Conservation (phyloP, 2,113 vertebrate genomes). For the Plectropomus leopardus region DNA sequence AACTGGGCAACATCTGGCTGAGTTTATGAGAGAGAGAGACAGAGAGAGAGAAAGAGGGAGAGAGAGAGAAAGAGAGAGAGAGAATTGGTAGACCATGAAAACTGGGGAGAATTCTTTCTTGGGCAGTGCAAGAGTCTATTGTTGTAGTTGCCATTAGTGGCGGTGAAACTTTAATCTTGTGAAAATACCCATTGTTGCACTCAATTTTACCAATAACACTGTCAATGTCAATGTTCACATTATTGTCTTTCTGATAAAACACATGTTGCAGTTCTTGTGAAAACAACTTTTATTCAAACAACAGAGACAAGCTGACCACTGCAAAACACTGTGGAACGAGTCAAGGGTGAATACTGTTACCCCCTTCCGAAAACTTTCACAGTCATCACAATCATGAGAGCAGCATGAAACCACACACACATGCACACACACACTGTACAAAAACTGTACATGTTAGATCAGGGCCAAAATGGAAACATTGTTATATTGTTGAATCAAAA, state of each 20-base stretch:
- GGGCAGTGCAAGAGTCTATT: conserved; percentile 71
- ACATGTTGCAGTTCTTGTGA: conserved; percentile 82
- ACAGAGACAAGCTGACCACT: conserved; percentile 91
- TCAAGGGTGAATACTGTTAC: conserved; percentile 88
- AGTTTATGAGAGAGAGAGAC: conserved; percentile 80
- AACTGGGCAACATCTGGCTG: conserved; percentile 87
- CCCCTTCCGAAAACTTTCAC: conserved; percentile 74
- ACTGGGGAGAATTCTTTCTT: conserved; percentile 72
- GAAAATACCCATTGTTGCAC: conserved; percentile 66
- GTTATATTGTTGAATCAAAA: conserved; percentile 87
- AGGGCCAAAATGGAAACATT: conserved; percentile 66
- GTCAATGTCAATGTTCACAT: conserved; percentile 37
- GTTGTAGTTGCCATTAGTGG: conserved; percentile 74
- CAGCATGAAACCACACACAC: conserved; percentile 55
- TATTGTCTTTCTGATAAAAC: conserved; percentile 52
- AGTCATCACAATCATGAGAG: conserved; percentile 68
- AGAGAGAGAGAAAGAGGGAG: conserved; percentile 35
- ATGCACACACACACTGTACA: conserved; percentile 76
- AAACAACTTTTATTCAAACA: conserved; percentile 94
- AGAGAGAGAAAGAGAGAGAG: conserved; percentile 57
- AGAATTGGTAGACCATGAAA: conserved; percentile 82
- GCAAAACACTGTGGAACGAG: conserved; percentile 90
- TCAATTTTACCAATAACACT: conserved; percentile 53
- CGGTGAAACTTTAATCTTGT: conserved; percentile 66
- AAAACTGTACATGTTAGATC: conserved; percentile 88